Evolutionary conservation across 2,888 invertebrate species (phyloP).

Genomic region (Agriopis leucophaearia): DNA sequence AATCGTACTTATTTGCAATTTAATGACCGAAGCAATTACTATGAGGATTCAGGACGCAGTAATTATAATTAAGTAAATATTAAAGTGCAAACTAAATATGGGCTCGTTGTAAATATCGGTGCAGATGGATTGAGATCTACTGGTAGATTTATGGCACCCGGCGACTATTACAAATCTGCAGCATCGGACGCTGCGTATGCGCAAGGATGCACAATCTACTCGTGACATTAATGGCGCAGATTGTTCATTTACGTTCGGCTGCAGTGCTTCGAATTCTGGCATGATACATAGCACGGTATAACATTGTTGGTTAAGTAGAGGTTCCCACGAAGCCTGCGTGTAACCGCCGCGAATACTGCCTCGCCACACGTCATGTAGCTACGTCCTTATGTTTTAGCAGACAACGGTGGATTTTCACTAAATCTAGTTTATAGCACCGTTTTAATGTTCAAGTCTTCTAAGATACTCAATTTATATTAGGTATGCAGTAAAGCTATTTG

Average conservation of each 20-base stretch:
- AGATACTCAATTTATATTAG: constrained; percentile 13
- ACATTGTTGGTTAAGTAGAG: constrained; percentile 57
- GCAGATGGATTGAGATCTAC: constrained; percentile 59
- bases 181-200: constrained; percentile 53
- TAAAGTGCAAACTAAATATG: constrained; percentile 49
- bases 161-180: constrained; percentile 28
- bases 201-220: constrained; percentile 80
- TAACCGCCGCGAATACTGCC: constrained; percentile 36
- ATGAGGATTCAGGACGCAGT: constrained; percentile 48
- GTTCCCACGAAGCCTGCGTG: constrained; percentile 74
- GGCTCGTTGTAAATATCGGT: constrained; percentile 56
- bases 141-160: constrained; percentile 57
- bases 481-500: constrained; percentile 6
- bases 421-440: constrained; percentile 25
- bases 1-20: constrained; percentile 55
- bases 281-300: constrained; percentile 71
- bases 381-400: constrained; percentile 29
- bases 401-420: constrained; percentile 34
- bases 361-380: constrained; percentile 44
- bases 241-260: constrained; percentile 66
- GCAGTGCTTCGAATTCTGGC: constrained; percentile 72
- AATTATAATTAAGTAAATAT: constrained; percentile 53
- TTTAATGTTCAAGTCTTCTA: constrained; percentile 18
- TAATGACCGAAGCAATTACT: constrained; percentile 55
- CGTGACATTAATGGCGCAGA: constrained; percentile 71